Evolutionary conservation across 2,113 vertebrate species (phyloP).

Genomic region (Perca fluviatilis): DNA sequence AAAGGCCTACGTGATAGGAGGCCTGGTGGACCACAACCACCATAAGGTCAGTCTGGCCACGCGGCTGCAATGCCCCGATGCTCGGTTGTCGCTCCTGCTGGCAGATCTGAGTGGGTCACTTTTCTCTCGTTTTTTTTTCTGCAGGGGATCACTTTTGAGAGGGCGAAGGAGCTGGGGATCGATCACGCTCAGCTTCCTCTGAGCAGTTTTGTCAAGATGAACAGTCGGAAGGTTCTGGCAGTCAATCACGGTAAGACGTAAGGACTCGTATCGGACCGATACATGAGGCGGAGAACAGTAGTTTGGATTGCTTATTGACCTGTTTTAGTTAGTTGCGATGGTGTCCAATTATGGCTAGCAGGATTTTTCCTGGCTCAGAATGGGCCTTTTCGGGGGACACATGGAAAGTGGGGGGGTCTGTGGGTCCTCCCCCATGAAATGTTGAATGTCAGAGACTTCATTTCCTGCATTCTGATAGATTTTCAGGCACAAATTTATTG

Average conservation of each 20-base stretch:
- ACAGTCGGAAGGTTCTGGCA: constrained; percentile 95
- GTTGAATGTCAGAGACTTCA: no score
- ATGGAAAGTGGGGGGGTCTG: no score
- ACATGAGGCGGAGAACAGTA: no score
- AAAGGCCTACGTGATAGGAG: constrained; percentile 96
- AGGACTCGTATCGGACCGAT: constrained; percentile 50
- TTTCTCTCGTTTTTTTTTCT: constrained; percentile 13
- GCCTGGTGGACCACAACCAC: constrained; percentile 98
- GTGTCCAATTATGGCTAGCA: no score
- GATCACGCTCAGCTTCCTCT: constrained; percentile 95
- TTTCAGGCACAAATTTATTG: no score
- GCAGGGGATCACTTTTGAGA: constrained; percentile 92
- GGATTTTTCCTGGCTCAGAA: no score
- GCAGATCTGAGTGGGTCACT: background rate
- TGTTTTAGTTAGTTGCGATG: background rate
- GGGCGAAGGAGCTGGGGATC: constrained; percentile 90
- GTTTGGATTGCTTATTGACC: background rate
- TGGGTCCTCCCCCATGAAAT: no score
- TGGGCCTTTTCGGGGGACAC: no score
- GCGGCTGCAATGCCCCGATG: background rate
- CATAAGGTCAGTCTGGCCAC: constrained; percentile 88
- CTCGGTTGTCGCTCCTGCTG: background rate
- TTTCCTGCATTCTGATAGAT: no score
- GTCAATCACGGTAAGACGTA: constrained; percentile 92
- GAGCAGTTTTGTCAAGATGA: constrained; percentile 95